These are phyloP conservation scores for Pituophis catenifer DNA, from an alignment of 2,113 vertebrate genomes.

Conservation along the genomic window DNA sequence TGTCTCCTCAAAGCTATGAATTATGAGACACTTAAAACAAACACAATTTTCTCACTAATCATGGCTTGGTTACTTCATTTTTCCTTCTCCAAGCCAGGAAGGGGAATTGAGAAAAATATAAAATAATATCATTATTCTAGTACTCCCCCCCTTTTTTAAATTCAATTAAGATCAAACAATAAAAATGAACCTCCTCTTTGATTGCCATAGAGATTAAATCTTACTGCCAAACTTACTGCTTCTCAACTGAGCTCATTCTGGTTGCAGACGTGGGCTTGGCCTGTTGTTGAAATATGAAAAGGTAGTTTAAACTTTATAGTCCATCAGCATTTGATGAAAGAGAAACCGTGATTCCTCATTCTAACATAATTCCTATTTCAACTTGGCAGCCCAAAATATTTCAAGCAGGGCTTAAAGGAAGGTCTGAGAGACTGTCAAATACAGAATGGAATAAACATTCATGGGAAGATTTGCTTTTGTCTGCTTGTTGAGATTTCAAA, in stretches of 20 bases:
- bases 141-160: constrained; percentile 44
- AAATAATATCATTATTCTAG: constrained; percentile 68
- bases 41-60: constrained; percentile 64
- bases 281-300: constrained; percentile 56
- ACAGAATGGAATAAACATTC: constrained; percentile 32
- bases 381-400: constrained; percentile 50
- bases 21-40: constrained; percentile 71
- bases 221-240: constrained; percentile 64
- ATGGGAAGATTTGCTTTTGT: neutral
- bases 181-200: constrained; percentile 67
- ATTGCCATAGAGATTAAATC: constrained; percentile 65
- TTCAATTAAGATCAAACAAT: constrained; percentile 67
- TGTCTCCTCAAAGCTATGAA: constrained; percentile 66
- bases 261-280: constrained; percentile 48
- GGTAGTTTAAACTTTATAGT: constrained; percentile 43
- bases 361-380: constrained; percentile 48
- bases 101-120: constrained; percentile 53
- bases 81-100: constrained; percentile 25
- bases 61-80: constrained; percentile 58
- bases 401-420: constrained; percentile 27
- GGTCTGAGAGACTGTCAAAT: constrained; percentile 38
- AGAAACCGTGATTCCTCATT: constrained; percentile 45
- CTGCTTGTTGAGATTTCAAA: constrained; percentile 53
- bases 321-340: constrained; percentile 54
- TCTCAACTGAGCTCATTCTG: constrained; percentile 58